Evolutionary conservation across 2,113 vertebrate species (phyloP).

Genomic region (Procavia capensis): DNA sequence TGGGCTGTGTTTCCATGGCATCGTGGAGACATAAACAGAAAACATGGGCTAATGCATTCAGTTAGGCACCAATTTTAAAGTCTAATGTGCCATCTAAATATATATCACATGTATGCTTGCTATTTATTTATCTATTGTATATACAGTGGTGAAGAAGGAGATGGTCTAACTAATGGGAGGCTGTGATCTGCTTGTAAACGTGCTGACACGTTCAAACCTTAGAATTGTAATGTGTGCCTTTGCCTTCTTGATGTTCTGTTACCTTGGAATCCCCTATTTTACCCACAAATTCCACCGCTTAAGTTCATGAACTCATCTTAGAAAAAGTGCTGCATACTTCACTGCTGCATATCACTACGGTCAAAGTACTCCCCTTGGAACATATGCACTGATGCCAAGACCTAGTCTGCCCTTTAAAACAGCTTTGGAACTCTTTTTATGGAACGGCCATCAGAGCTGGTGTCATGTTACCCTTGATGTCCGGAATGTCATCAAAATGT

Average conservation of each 20-base stretch:
- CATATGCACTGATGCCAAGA: too few relatives aligned
- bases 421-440: too few relatives aligned
- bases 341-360: too few relatives aligned
- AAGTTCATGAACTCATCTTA: too few relatives aligned
- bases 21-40: slow-evolving; percentile 88
- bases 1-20: slow-evolving; percentile 88
- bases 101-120: slow-evolving; percentile 83
- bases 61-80: slow-evolving; percentile 88
- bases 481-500: too few relatives aligned
- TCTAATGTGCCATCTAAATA: slow-evolving; percentile 88
- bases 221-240: neutral
- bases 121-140: slow-evolving; percentile 86
- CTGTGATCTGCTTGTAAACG: slow-evolving; percentile 77
- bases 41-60: slow-evolving; percentile 88
- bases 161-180: slow-evolving; percentile 71
- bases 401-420: too few relatives aligned
- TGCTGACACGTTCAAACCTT: slow-evolving; percentile 53
- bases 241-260: slow-evolving; percentile 46
- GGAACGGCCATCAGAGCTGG: too few relatives aligned
- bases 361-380: too few relatives aligned
- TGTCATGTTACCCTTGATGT: too few relatives aligned
- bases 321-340: too few relatives aligned
- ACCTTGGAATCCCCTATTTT: slow-evolving; percentile 21
- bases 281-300: too few relatives aligned
- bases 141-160: slow-evolving; percentile 60